phyloP scores from a whole-genome alignment of 1,140 invertebrate species.

The Drosophila dunni region DNA sequence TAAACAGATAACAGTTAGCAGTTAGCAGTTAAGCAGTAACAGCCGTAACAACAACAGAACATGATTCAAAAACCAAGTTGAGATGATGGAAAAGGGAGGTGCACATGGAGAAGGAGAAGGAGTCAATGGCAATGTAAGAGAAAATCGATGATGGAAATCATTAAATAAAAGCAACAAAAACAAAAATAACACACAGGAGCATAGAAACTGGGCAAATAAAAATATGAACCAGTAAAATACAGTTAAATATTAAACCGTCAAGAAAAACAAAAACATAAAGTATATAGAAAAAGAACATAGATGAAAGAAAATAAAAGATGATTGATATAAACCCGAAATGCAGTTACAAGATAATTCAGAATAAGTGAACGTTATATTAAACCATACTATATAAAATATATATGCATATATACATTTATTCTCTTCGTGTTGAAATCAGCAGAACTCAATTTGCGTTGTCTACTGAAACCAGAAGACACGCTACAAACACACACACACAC shows the following conservation, averaged over 20 bases:
- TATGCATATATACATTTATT: constrained; percentile 48
- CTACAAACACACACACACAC: constrained; percentile 15
- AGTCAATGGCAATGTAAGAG: constrained; percentile 8
- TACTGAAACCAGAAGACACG: constrained; percentile 9
- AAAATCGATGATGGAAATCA: constrained; percentile 1
- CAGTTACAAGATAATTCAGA: constrained; percentile 37
- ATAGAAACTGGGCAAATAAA: background rate
- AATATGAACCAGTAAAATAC: constrained; percentile 10
- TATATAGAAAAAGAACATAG: constrained; percentile 44
- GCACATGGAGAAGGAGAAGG: background rate
- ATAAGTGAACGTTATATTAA: constrained; percentile 45
- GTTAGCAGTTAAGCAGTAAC: constrained; percentile 22
- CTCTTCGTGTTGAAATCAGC: constrained; percentile 41
- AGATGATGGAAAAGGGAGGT: background rate
- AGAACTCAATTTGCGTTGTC: constrained; percentile 25
- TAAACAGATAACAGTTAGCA: constrained; percentile 4
- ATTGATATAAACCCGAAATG: constrained; percentile 13
- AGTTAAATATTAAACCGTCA: constrained; percentile 40
- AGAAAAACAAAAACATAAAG: constrained; percentile 15
- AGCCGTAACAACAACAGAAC: constrained; percentile 8
- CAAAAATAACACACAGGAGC: constrained; percentile 18
- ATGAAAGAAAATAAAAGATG: constrained; percentile 39
- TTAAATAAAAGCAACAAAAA: constrained; percentile 4
- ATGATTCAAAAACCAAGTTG: background rate
- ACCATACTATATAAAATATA: constrained; percentile 48